Percentiles rank a stretch among this genome's conserved stretches.
These are phyloP conservation scores for Phoxinus phoxinus DNA, from an alignment of 2,113 vertebrate genomes.

Conservation along the genomic window DNA sequence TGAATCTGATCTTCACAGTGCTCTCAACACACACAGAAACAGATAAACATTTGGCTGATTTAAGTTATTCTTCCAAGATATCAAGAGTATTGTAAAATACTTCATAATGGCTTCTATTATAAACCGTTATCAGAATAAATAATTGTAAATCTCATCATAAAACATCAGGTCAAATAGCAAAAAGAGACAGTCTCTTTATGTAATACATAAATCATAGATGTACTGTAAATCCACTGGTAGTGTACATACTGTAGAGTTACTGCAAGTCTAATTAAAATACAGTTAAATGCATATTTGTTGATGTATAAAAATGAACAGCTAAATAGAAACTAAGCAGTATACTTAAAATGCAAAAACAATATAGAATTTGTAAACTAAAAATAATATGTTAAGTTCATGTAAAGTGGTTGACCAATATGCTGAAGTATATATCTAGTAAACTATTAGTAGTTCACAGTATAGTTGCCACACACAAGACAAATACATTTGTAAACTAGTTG, in stretches of 20 bases:
- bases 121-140: background rate
- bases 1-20: background rate
- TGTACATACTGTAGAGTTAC: background rate
- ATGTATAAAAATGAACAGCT: background rate
- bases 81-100: background rate
- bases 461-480: too few relatives aligned
- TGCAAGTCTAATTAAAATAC: background rate
- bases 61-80: background rate
- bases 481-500: too few relatives aligned
- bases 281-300: background rate
- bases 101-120: background rate
- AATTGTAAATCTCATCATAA: background rate
- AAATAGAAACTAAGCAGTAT: background rate
- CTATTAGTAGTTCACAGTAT: too few relatives aligned
- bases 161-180: background rate
- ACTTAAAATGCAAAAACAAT: background rate
- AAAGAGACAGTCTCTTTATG: background rate
- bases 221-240: background rate
- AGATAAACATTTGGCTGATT: background rate
- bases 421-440: too few relatives aligned
- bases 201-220: background rate
- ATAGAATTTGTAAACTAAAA: background rate
- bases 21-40: background rate
- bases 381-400: too few relatives aligned
- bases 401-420: too few relatives aligned